Conservation (phyloP, 92 coral and sea anemone species). For the Plumapathes pennacea region DNA sequence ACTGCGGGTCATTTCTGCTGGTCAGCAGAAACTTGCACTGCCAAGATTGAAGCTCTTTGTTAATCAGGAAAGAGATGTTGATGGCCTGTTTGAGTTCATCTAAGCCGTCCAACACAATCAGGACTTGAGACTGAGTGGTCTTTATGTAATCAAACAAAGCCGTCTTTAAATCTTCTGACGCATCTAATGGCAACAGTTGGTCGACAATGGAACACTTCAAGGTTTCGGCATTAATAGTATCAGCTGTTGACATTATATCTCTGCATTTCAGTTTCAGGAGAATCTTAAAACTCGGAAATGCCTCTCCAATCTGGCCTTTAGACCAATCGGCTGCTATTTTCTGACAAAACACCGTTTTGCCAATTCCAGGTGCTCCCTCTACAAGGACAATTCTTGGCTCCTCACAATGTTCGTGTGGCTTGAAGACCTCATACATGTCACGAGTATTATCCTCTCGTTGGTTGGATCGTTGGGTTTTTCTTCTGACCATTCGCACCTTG, state of each 20-base stretch:
- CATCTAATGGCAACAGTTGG: constrained; percentile 17
- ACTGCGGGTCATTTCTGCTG: constrained; percentile 17
- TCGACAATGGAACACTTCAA: too few relatives aligned
- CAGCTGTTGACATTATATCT: constrained; percentile 11
- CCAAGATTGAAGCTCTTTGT: not conserved
- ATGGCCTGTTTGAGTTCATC: too few relatives aligned
- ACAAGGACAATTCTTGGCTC: constrained; percentile 33
- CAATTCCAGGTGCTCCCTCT: constrained; percentile 36
- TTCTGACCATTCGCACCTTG: constrained; percentile 13
- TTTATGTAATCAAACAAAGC: constrained; percentile 7
- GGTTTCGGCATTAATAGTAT: constrained; percentile 15
- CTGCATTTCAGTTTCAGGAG: constrained; percentile 19
- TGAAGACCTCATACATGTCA: constrained; percentile 25
- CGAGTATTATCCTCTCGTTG: not conserved
- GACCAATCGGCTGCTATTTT: constrained; percentile 39
- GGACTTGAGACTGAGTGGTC: constrained; percentile 8
- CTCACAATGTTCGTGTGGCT: constrained; percentile 9
- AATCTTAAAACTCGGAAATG: constrained; percentile 6
- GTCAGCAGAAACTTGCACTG: constrained; percentile 16
- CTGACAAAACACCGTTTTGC: constrained; percentile 32
- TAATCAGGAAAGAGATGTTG: not conserved
- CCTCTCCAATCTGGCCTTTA: not conserved
- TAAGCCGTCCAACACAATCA: constrained; percentile 35
- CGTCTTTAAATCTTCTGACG: not conserved
- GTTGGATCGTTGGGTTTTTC: constrained; percentile 5